These are phyloP conservation scores for Temnopleurus reevesii DNA, from an alignment of 53 echinoderm and acorn worm genomes.

Conservation along the genomic window DNA sequence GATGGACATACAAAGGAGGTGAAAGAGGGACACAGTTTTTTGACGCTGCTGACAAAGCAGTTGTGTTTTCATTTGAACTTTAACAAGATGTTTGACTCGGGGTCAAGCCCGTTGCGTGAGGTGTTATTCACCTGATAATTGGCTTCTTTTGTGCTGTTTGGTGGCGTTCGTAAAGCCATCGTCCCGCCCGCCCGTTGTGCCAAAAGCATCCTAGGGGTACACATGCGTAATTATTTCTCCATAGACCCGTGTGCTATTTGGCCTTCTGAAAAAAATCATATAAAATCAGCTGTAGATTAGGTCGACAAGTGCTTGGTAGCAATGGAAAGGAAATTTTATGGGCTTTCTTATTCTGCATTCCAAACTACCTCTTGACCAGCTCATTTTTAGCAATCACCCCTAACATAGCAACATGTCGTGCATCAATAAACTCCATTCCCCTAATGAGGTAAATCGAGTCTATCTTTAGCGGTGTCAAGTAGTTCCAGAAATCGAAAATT, in stretches of 20 bases:
- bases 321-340: too few relatives aligned
- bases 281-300: too few relatives aligned
- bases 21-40: neutral
- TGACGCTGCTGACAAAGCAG: slow-evolving; percentile 52
- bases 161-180: neutral
- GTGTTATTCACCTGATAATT: neutral
- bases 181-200: slow-evolving; percentile 33
- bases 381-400: too few relatives aligned
- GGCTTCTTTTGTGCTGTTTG: slow-evolving; percentile 30
- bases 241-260: neutral
- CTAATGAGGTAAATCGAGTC: too few relatives aligned
- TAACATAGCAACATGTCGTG: too few relatives aligned
- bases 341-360: neutral
- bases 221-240: neutral
- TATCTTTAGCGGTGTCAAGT: too few relatives aligned
- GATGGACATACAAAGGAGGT: neutral
- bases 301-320: too few relatives aligned
- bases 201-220: slow-evolving; percentile 1
- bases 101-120: neutral
- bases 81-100: slow-evolving; percentile 28
- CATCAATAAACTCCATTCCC: too few relatives aligned
- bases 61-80: slow-evolving; percentile 11
- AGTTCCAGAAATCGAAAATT: too few relatives aligned
- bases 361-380: neutral
- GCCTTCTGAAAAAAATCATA: neutral